Conservation (phyloP, 2,888 invertebrate species). For the Lampropteryx suffumata region DNA sequence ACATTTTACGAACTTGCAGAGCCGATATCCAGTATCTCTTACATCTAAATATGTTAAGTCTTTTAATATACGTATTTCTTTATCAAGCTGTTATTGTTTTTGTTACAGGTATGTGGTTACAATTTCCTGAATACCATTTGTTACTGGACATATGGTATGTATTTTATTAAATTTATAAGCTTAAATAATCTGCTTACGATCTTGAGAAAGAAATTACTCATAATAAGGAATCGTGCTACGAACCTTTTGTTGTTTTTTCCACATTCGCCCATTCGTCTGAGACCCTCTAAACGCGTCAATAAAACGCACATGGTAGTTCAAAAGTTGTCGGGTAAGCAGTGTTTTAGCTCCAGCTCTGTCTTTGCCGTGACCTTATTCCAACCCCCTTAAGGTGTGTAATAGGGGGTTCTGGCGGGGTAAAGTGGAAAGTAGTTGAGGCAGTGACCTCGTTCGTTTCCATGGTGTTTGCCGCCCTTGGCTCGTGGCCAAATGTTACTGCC, state of each 20-base stretch:
- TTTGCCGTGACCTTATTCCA: slow-evolving; percentile 21
- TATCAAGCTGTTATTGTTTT: slow-evolving; percentile 23
- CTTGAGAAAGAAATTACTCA: too few species aligned
- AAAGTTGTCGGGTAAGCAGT: slow-evolving; percentile 39
- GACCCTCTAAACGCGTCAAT: slow-evolving; percentile 32
- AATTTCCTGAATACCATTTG: slow-evolving; percentile 1
- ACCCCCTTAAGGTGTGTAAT: slow-evolving; percentile 27
- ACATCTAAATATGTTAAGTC: too few species aligned
- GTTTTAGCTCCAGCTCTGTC: slow-evolving; percentile 12
- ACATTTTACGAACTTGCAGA: too few species aligned
- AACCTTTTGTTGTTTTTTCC: slow-evolving; percentile 21
- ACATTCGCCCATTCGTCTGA: slow-evolving; percentile 15
- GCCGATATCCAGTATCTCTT: too few species aligned
- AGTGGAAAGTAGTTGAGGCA: slow-evolving; percentile 37
- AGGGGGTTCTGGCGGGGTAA: slow-evolving; percentile 20
- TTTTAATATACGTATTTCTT: not conserved
- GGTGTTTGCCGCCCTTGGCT: slow-evolving; percentile 51
- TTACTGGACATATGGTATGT: slow-evolving; percentile 9
- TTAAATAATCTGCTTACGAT: too few species aligned
- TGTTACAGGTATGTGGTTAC: slow-evolving; percentile 36
- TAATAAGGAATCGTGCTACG: slow-evolving; percentile 13
- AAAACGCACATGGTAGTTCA: slow-evolving; percentile 43
- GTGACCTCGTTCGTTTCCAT: slow-evolving; percentile 53
- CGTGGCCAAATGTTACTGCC: slow-evolving; percentile 55
- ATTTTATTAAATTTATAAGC: too few species aligned